These are phyloP conservation scores for Rhinolophus sinicus DNA, from an alignment of 2,113 vertebrate species.

Conservation along the genomic window DNA sequence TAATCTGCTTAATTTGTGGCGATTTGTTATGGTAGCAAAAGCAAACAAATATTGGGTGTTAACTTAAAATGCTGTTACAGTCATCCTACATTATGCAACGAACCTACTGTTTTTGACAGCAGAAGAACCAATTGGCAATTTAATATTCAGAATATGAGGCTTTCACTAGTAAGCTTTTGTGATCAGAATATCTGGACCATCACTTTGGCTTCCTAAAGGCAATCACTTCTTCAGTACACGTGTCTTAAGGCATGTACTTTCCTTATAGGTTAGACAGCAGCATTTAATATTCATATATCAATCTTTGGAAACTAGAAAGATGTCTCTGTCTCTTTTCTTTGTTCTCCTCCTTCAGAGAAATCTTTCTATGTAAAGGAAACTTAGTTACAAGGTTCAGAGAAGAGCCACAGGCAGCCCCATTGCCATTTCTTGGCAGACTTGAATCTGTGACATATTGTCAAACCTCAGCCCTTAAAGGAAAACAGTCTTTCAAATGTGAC, in stretches of 20 bases:
- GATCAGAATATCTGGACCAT: background rate
- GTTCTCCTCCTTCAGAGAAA: background rate
- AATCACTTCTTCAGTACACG: background rate
- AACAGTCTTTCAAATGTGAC: background rate
- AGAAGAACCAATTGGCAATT: background rate
- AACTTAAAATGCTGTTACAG: background rate
- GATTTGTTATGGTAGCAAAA: background rate
- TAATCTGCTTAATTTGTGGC: background rate
- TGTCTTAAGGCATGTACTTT: background rate
- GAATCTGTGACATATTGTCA: slow-evolving; percentile 34
- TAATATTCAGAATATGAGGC: slow-evolving; percentile 38
- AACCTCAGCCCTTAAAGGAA: background rate
- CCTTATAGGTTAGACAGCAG: background rate
- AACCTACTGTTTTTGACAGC: background rate
- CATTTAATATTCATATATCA: slow-evolving; percentile 4
- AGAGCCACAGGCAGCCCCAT: background rate
- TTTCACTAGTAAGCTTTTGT: background rate
- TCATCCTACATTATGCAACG: background rate
- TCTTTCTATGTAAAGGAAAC: background rate
- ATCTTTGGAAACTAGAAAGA: slow-evolving; percentile 46
- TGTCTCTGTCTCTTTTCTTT: background rate
- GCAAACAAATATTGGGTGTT: background rate
- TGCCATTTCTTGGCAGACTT: background rate
- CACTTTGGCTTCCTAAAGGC: background rate
- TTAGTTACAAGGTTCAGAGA: background rate